A percentile compares a stretch with the other conserved stretches of the same genome.
These are phyloP conservation scores for Toxotes lorentzi DNA, from an alignment of 2,797 vertebrate genomes.

Conservation along the genomic window DNA sequence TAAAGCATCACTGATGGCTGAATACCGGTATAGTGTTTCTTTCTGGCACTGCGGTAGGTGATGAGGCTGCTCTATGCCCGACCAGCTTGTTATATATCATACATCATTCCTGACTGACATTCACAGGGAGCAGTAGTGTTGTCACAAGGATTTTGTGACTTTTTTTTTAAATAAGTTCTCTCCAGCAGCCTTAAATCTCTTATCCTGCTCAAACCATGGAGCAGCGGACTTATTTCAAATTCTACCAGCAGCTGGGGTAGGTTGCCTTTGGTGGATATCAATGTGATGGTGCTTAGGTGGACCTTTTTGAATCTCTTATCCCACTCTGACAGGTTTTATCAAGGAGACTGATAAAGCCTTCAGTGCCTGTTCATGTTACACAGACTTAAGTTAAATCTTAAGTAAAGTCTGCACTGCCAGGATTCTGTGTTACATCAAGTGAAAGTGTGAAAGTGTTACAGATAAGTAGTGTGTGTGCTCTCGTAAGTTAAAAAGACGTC, in stretches of 20 bases:
- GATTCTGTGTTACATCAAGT: constrained; percentile 3
- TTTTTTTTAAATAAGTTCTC: constrained; percentile 7
- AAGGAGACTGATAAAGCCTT: neutral
- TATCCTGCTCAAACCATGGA: neutral
- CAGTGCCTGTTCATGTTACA: constrained; percentile 12
- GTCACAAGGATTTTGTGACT: neutral
- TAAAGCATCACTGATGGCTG: constrained; percentile 22
- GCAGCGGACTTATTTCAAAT: constrained; percentile 19
- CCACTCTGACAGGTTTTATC: constrained; percentile 27
- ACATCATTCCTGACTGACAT: neutral
- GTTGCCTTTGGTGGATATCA: constrained; percentile 24
- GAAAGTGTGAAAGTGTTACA: neutral
- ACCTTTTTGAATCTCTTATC: constrained; percentile 28
- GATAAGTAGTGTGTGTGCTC: neutral
- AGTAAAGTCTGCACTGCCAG: neutral
- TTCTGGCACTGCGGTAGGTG: constrained; percentile 7
- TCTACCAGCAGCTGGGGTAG: neutral
- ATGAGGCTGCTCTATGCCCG: neutral
- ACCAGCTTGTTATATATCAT: neutral
- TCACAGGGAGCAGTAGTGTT: constrained; percentile 2
- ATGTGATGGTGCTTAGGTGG: constrained; percentile 11
- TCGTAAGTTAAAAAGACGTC: constrained; percentile 5
- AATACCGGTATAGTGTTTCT: constrained; percentile 19
- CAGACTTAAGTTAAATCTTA: neutral
- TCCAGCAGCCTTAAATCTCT: neutral